Evolutionary conservation across 2,113 vertebrate species (phyloP), one percentile per base, ranked within the genome.

Genomic region (Prunella fulvescens): DNA sequence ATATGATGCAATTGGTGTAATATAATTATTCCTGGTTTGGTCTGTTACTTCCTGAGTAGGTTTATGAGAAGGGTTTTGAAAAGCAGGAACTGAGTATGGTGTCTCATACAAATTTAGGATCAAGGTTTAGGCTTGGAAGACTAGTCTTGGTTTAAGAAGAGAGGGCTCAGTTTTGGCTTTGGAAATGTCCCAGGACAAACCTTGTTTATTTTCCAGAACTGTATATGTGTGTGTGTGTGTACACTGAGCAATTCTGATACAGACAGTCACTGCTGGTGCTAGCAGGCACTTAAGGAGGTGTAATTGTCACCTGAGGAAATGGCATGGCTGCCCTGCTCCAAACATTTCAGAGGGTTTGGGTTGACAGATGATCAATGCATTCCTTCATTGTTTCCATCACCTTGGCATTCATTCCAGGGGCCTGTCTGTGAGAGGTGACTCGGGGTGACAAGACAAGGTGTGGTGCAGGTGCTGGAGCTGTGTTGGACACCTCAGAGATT

Each of bases 201-300:
- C 10, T 53, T n/a, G 39, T 35, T 78, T 57, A 4, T 88, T 48
- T 70, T 44, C 19, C 61, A 71, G 66, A 50, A 9, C 19, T 7
- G 3, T 4, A 1, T n/a, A 0, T n/a, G 0, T 14, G 19, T 42
- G 19, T 26, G 37, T 33, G 20, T 50, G 11, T 3, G 2, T 22
- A 16, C 44, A 4, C 1, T 16, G 60, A 73, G 12, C 25, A 44
- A 23, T 29, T 87, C 47, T 40, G 51, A n/a, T 7, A 14, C 1
- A 12, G 29, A 11, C 44, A 33, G 31, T 53, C 51, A 5, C 61
- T 29, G 47, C 57, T 14, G 16, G 17, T 0, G 0, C 37, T 62
- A 72, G 62, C 81, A 64, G 64, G 11, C 54, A n/a, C 35, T 24
- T 20, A 3, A 44, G 5, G 22, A 48, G 42, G 11, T 1, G 4